Evolutionary conservation across 37 sponge, comb jelly and placozoan genomes (phyloP), one percentile per base, ranked within the genome.

Genomic region (Cliona cf. orientalis): DNA sequence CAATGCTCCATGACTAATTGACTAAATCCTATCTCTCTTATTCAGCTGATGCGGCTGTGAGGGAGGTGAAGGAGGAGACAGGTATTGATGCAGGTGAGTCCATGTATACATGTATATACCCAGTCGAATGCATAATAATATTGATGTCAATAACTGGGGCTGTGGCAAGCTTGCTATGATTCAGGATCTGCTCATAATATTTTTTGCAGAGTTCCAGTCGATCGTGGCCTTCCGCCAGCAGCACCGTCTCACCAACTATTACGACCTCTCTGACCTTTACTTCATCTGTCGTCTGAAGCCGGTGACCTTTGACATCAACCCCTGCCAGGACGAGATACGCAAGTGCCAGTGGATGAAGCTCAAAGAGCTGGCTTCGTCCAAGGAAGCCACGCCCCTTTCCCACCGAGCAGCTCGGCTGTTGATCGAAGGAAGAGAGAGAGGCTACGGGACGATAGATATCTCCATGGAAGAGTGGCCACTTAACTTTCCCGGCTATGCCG

Each of bases 61-160:
- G 95, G 36, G 95, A 94, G 56, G 95, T 94, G 63, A 55, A 38
- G 42, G 95, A 94, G 49, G 95, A 94, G 43, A 94, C 95, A 29
- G 95, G 95, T 12, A 80, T 94, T 25, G 33, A 78, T 25, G 32
- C 92, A 73, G 89, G 95, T 91, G 63, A n/a, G 75, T n/a, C n/a
- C n/a, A n/a, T n/a, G n/a, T n/a, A n/a, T n/a, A n/a, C n/a, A n/a
- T n/a, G n/a, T n/a, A n/a, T n/a, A n/a, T n/a, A n/a, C n/a, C n/a
- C n/a, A n/a, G n/a, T n/a, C n/a, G n/a, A n/a, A n/a, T n/a, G n/a
- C n/a, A n/a, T n/a, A n/a, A n/a, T n/a, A n/a, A n/a, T n/a, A n/a
- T n/a, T n/a, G n/a, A n/a, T n/a, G n/a, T n/a, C n/a, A n/a, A n/a
- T n/a, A n/a, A n/a, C n/a, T n/a, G n/a, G n/a, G n/a, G n/a, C n/a